Base-by-base conservation (phyloP, 1,140 invertebrate genomes). In the Holotrichia oblita region DNA sequence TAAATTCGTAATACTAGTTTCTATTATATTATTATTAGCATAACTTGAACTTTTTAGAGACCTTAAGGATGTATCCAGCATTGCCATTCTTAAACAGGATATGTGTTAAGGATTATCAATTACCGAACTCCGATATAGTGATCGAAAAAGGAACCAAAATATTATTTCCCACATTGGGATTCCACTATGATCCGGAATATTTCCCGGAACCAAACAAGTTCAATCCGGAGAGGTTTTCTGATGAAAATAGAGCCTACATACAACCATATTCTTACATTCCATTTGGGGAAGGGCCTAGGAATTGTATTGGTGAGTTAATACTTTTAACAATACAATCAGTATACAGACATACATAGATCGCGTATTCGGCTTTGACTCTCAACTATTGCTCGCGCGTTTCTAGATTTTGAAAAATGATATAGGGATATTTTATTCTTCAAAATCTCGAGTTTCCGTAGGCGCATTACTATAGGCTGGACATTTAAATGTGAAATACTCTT, bases 81-180 rank as follows among this genome's bases (percentile, higher is more conserved):
- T n/a, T 69, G 1, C 61, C 61, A 27, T 24, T 69, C 7, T 22
- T 69, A 0, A 69, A 24, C 6, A 24, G 61, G 10, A 69, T 6
- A 9, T 69, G n/a, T 20, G 61, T 69, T 69, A 9, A 9, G 10
- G 61, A 69, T 27, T n/a, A 22, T 24, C 3, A 22, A 24, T 14
- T 69, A 27, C 61, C 61, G 2, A 34, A 69, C 22, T 22, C 61
- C n/a, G 61, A 69, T 69, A 20, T 69, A n/a, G 8, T 69, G n/a
- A 69, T 69, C 10, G 61, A 69, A 69, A 24, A 69, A 69, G 61
- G 61, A 3, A 69, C 44, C 10, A 48, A 2, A 14, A 17, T 48
- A 10, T 14, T 48, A 48, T 2, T 48, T 17, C 44, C 44, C n/a
- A 17, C 7, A 48, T 8, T 17, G 44, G 44, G 2, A 48, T 48